phyloP scores from a whole-genome alignment of 1,140 invertebrate species.

The Cyclina sinensis region DNA sequence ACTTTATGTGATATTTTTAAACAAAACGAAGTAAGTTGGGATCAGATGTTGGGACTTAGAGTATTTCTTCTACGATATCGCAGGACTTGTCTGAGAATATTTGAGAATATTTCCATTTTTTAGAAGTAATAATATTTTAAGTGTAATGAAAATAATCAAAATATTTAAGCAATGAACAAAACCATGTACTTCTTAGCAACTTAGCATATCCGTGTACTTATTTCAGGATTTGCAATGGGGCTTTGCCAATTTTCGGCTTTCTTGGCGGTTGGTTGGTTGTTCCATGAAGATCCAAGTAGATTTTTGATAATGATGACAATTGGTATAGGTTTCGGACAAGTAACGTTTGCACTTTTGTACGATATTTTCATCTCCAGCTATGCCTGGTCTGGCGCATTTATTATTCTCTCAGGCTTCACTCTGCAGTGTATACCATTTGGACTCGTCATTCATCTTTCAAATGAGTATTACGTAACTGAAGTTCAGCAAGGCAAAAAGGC shows the following conservation, averaged over 20 bases:
- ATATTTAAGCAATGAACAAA: no score
- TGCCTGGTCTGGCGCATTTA: constrained; percentile 27
- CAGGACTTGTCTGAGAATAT: no score
- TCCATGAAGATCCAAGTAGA: not conserved
- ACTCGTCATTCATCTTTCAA: not conserved
- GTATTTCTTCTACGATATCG: no score
- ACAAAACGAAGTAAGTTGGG: no score
- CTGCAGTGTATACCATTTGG: constrained; percentile 3
- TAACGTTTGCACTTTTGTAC: not conserved
- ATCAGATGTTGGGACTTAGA: no score
- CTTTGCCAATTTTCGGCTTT: constrained; percentile 19
- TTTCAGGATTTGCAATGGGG: constrained; percentile 33
- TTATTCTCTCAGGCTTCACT: not conserved
- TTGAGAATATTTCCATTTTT: no score
- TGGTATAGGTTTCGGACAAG: constrained; percentile 13
- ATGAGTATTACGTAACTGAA: not conserved
- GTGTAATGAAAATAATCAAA: no score
- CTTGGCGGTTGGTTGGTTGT: not conserved
- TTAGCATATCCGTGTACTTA: no score
- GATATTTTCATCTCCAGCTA: constrained; percentile 6
- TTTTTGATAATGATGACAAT: not conserved
- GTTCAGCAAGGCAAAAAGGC: not conserved
- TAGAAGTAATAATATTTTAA: no score
- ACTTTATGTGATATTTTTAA: no score
- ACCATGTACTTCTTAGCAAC: no score